Conservation (phyloP, 1,140 invertebrate species). For the Caenorhabditis latens region DNA sequence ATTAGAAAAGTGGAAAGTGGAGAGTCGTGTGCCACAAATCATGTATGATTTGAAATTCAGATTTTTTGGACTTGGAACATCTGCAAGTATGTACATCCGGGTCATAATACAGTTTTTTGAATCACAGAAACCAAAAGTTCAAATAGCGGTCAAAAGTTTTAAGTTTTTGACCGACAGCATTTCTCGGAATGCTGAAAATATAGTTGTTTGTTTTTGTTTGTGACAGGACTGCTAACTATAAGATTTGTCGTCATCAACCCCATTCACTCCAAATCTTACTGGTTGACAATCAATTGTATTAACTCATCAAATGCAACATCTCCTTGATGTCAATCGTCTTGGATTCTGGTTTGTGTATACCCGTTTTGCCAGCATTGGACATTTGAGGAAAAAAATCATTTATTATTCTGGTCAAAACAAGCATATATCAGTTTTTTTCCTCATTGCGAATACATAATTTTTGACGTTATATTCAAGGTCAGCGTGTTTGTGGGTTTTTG, state of each 20-base stretch:
- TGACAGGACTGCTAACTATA: too few relatives aligned
- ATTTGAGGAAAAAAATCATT: background rate
- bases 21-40: background rate
- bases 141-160: too few relatives aligned
- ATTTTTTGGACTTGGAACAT: too few relatives aligned
- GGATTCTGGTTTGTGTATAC: slow-evolving; percentile 27
- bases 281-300: background rate
- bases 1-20: too few relatives aligned
- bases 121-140: too few relatives aligned
- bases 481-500: background rate
- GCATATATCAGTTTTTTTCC: slow-evolving; percentile 36
- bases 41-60: too few relatives aligned
- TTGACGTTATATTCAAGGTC: slow-evolving; percentile 17
- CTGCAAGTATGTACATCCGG: too few relatives aligned
- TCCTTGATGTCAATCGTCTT: background rate
- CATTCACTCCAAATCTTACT: background rate
- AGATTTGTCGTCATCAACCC: background rate
- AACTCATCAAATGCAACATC: background rate
- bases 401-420: slow-evolving; percentile 29
- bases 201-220: too few relatives aligned
- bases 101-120: too few relatives aligned
- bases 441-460: slow-evolving; percentile 4
- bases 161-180: too few relatives aligned
- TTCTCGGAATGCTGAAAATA: too few relatives aligned
- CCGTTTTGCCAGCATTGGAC: background rate